These are phyloP conservation scores for Cotesia glomerata DNA, from an alignment of 1,140 invertebrate species.

Conservation along the genomic window DNA sequence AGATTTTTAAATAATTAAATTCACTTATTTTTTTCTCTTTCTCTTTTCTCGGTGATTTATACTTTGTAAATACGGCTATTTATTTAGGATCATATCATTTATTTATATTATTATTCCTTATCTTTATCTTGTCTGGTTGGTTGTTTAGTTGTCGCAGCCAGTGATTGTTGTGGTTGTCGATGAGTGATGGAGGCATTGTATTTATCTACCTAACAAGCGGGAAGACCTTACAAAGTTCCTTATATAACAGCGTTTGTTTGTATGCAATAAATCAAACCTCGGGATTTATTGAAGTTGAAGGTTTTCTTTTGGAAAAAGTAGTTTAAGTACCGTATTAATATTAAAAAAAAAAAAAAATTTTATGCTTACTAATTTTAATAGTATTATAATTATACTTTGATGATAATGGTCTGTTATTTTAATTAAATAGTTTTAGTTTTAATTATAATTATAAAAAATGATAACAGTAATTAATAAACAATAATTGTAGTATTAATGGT, in stretches of 20 bases:
- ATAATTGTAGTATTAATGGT: constrained; percentile 27
- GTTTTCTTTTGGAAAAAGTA: constrained; percentile 5
- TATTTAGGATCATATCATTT: too few relatives aligned
- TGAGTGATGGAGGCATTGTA: not conserved
- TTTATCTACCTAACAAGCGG: not conserved
- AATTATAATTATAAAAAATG: too few relatives aligned
- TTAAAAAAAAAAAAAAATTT: not conserved
- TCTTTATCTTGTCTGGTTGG: too few relatives aligned
- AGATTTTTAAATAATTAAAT: too few relatives aligned
- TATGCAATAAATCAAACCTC: constrained; percentile 4
- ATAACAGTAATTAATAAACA: too few relatives aligned
- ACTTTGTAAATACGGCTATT: too few relatives aligned
- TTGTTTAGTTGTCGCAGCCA: too few relatives aligned
- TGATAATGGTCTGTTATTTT: not conserved
- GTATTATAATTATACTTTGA: not conserved
- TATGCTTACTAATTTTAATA: not conserved
- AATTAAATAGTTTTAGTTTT: not conserved
- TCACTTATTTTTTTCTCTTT: too few relatives aligned
- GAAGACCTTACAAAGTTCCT: constrained; percentile 41
- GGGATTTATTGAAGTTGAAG: constrained; percentile 24
- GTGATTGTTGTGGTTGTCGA: not conserved
- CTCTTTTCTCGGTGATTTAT: too few relatives aligned
- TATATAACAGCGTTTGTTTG: constrained; percentile 31
- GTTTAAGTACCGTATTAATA: not conserved
- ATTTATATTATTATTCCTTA: too few relatives aligned